Evolutionary conservation across 2,888 invertebrate genomes (phyloP).

Genomic region (Noctua janthe): DNA sequence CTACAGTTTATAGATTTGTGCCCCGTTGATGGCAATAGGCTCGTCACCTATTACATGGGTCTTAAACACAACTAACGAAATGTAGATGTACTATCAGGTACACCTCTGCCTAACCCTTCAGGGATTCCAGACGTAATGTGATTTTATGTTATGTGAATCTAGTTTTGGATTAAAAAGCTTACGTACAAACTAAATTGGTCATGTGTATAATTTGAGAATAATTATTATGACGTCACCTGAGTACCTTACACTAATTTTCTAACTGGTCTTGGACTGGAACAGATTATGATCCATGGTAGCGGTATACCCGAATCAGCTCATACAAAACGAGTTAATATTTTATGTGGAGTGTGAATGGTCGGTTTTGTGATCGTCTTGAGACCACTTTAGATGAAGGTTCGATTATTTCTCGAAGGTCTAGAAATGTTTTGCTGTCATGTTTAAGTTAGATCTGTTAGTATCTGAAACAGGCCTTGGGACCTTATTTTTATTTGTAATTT

Average conservation of each 20-base stretch:
- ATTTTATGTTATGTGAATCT: no score
- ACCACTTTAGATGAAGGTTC: constrained; percentile 70
- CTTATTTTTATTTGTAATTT: neutral
- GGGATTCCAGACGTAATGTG: no score
- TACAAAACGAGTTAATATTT: constrained; percentile 75
- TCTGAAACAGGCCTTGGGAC: neutral
- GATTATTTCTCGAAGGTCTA: constrained; percentile 69
- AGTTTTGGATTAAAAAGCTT: no score
- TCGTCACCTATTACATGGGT: no score
- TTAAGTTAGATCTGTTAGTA: constrained; percentile 10
- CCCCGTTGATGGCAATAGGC: no score
- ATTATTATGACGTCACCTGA: neutral
- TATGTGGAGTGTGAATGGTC: constrained; percentile 70
- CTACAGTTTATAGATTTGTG: no score
- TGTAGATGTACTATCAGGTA: no score
- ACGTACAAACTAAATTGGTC: no score
- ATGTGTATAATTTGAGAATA: neutral
- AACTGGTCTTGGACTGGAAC: neutral
- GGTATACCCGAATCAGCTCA: constrained; percentile 63
- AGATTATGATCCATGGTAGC: constrained; percentile 50
- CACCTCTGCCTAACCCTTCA: no score
- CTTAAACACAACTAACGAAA: no score
- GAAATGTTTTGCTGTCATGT: constrained; percentile 26
- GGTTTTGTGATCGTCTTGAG: constrained; percentile 74
- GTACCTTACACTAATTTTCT: neutral